Evolutionary conservation across 2,113 vertebrate species (phyloP).

Genomic region (Riparia riparia): DNA sequence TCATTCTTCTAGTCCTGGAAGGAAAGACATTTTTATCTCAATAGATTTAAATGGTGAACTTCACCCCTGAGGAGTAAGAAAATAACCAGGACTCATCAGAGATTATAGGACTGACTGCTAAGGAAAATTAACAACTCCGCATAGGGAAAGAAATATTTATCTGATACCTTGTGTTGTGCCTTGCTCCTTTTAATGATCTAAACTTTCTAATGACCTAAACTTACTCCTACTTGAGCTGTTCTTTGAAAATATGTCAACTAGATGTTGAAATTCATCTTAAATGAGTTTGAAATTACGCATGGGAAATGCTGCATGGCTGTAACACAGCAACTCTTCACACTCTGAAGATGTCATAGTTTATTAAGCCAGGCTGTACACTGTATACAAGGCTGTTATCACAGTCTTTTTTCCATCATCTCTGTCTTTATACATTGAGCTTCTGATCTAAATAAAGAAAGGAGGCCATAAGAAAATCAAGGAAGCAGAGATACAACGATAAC

Average conservation of each 20-base stretch:
- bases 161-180: background rate
- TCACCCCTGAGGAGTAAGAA: background rate
- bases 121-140: background rate
- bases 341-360: background rate
- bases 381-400: background rate
- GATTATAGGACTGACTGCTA: background rate
- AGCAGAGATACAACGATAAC: background rate
- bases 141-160: background rate
- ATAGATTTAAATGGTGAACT: background rate
- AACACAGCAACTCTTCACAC: background rate
- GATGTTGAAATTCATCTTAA: background rate
- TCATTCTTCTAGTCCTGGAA: background rate
- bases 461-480: background rate
- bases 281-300: background rate
- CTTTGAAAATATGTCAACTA: background rate
- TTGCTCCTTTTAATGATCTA: background rate
- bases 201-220: background rate
- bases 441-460: background rate
- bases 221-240: background rate
- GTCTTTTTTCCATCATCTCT: background rate
- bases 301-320: background rate
- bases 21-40: background rate
- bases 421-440: background rate
- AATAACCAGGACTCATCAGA: background rate
- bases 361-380: background rate